Evolutionary conservation across 2,888 invertebrate species (phyloP), one percentile per base, ranked within the genome.

Genomic region (Eubasilissa splendida): DNA sequence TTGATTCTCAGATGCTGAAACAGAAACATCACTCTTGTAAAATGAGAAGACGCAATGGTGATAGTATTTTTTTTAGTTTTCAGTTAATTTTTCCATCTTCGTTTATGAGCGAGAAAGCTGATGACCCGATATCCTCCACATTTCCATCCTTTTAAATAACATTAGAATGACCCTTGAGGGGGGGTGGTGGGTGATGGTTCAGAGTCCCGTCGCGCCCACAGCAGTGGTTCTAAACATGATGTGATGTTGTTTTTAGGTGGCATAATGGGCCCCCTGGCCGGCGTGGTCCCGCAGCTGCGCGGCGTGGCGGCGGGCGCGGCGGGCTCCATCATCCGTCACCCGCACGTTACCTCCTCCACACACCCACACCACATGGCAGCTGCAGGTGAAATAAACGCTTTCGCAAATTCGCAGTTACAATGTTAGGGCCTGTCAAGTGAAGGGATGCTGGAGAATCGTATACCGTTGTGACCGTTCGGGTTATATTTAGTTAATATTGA

Each of bases 311-410:
- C 82, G 56, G 73, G 82, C 14, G 79, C 77, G 52, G 52, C 82
- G 42, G 77, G 73, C 10, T 59, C 76, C 56, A 83, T 89, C 85
- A 87, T 88, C 85, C 90, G 91, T 74, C 92, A 92, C 86, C 89
- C 92, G 85, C 92, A 92, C 88, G 93, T 93, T 86, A 92, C 92
- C 85, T 92, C 92, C 86, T 92, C 93, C 85, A 93, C 93, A 86
- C 93, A 93, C 87, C 93, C 92, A 84, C 92, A 92, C 87, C 92
- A 92, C 87, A 89, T 92, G 89, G 92, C 89, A 85, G 88, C 89
- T 88, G 59, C 83, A 82, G 80, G 80, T 81, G 56, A 65, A n/a
- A 42, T 14, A 33, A 22, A 52, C 76, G 50, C 14, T 53, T 50
- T 58, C 58, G 8, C 58, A n/a, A 11, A 11, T 42, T 63, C 33